Conservation (phyloP, 1,140 invertebrate genomes). For the Metaphire vulgaris region DNA sequence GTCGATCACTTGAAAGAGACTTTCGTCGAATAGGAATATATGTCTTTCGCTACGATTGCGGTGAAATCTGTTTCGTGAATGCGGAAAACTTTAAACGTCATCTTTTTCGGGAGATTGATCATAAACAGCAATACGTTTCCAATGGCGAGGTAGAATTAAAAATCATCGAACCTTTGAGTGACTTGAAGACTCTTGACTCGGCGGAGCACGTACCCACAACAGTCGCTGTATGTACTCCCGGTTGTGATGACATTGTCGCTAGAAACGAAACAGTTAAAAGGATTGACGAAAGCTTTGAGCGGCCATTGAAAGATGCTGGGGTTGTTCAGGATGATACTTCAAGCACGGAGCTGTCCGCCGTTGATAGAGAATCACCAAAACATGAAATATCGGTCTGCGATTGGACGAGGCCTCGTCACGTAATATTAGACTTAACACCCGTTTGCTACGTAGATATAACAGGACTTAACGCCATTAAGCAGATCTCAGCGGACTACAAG, state of each 20-base stretch:
- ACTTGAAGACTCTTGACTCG: neutral
- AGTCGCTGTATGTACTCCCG: neutral
- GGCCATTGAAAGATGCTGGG: neutral
- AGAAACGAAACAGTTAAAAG: neutral
- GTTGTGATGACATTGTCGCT: neutral
- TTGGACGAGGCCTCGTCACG: neutral
- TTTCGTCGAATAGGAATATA: neutral
- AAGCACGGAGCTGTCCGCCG: neutral
- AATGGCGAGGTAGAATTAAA: neutral
- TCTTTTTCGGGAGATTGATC: neutral
- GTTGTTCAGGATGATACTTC: neutral
- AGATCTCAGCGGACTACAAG: neutral
- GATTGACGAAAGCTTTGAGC: neutral
- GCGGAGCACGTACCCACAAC: neutral
- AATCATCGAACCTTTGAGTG: neutral
- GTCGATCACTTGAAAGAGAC: neutral
- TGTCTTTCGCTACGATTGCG: neutral
- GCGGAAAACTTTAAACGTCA: neutral
- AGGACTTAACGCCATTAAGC: conserved; percentile 12
- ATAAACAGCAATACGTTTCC: too few species aligned
- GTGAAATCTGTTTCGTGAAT: neutral
- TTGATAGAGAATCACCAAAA: neutral
- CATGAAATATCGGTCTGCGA: neutral
- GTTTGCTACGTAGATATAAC: conserved; percentile 14
- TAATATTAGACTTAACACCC: conserved; percentile 9